Conservation (phyloP, 2,797 vertebrate species). For the Xenopus petersii region DNA sequence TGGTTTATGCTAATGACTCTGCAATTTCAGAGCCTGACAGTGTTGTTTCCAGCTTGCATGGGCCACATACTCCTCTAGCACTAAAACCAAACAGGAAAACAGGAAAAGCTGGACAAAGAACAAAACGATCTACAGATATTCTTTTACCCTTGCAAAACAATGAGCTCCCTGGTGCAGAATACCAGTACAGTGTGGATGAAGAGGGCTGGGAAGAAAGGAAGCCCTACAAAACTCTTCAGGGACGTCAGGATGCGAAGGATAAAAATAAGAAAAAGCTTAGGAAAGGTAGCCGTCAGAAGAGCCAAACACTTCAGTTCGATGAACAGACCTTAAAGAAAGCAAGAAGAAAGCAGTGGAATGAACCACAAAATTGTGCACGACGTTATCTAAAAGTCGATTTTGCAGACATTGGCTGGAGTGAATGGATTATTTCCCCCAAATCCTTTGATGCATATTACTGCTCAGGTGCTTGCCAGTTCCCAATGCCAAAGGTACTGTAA, state of each 20-base stretch:
- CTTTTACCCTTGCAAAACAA: constrained; percentile 88
- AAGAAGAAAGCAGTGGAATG: constrained; percentile 88
- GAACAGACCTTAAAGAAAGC: constrained; percentile 92
- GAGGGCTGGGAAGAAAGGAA: constrained; percentile 76
- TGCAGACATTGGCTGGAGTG: constrained; percentile 95
- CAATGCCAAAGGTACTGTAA: constrained; percentile 88
- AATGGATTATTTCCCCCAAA: constrained; percentile 98
- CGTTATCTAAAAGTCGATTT: constrained; percentile 96
- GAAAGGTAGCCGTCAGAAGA: constrained; percentile 78
- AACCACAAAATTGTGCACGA: constrained; percentile 82
- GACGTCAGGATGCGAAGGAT: constrained; percentile 70
- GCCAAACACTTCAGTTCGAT: constrained; percentile 87
- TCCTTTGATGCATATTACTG: constrained; percentile 95
- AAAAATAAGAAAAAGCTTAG: constrained; percentile 79
- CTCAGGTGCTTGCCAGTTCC: constrained; percentile 93
- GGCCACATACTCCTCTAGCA: constrained; percentile 56
- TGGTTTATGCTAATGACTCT: constrained; percentile 91
- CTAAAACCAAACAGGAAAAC: constrained; percentile 31
- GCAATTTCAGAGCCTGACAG: constrained; percentile 88
- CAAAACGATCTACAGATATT: constrained; percentile 70
- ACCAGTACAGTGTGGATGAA: constrained; percentile 68
- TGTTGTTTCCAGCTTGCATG: constrained; percentile 79
- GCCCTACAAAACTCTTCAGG: constrained; percentile 76
- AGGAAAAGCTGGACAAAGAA: constrained; percentile 53
- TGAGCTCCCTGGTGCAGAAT: constrained; percentile 85